These are phyloP conservation scores for Cetoscarus ocellatus DNA, from an alignment of 2,797 vertebrate genomes.

Conservation along the genomic window DNA sequence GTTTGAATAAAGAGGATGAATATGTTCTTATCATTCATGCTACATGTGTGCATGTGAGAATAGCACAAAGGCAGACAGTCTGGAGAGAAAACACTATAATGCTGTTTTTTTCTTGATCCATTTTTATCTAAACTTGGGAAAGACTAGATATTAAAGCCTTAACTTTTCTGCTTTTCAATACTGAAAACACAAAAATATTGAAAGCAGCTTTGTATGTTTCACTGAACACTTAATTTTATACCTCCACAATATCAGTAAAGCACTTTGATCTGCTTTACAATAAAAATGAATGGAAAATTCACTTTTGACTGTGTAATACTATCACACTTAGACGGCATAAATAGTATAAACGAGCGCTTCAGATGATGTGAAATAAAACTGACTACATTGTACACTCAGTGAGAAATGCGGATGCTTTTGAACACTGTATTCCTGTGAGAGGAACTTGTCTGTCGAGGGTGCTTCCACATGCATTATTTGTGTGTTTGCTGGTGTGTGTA, in stretches of 20 bases:
- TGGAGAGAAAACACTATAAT: too few species aligned
- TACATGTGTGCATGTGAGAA: too few species aligned
- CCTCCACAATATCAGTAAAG: neutral
- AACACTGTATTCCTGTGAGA: neutral
- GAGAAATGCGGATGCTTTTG: neutral
- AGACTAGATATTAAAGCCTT: too few species aligned
- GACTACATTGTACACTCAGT: neutral
- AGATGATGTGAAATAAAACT: neutral
- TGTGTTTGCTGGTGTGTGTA: constrained; percentile 21
- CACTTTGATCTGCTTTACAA: neutral
- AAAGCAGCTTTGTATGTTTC: too few species aligned
- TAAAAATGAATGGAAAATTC: neutral
- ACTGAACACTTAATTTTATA: neutral
- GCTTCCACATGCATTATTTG: neutral
- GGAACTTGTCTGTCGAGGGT: neutral
- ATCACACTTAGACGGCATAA: neutral
- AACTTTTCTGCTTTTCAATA: too few species aligned
- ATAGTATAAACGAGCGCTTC: neutral
- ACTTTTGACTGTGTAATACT: neutral
- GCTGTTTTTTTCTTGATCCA: too few species aligned
- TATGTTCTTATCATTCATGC: too few species aligned
- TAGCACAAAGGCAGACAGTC: too few species aligned
- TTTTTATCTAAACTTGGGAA: too few species aligned
- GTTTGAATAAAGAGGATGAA: too few species aligned
- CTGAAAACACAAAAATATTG: too few species aligned